Evolutionary conservation across 2,113 vertebrate species (phyloP).

Genomic region (Chitala chitala): DNA sequence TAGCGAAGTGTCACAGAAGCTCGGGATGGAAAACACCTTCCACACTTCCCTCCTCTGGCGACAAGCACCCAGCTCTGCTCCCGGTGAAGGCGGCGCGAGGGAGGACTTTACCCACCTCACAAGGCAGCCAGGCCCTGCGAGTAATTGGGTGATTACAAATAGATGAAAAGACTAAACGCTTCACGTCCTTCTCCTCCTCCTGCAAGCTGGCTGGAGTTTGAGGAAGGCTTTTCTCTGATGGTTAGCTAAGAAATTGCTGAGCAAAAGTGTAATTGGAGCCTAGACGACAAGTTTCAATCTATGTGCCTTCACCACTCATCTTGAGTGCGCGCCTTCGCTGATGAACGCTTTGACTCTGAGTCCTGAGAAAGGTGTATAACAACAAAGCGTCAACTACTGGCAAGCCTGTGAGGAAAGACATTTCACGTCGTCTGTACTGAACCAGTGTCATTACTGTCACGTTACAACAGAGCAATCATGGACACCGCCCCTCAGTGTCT

Average conservation of each 20-base stretch:
- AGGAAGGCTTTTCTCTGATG: neutral
- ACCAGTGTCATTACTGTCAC: neutral
- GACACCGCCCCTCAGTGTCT: neutral
- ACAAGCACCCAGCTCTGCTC: constrained; percentile 16
- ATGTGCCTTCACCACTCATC: no score
- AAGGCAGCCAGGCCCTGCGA: constrained; percentile 25
- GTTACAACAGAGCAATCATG: neutral
- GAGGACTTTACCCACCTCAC: constrained; percentile 6
- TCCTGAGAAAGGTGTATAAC: neutral
- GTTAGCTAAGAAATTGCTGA: neutral
- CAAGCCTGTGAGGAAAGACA: neutral
- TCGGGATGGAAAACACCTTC: constrained; percentile 52
- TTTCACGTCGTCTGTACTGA: neutral
- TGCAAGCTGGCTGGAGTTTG: constrained; percentile 25
- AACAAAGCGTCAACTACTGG: neutral
- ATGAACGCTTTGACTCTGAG: neutral
- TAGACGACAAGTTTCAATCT: neutral
- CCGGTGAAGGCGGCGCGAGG: neutral
- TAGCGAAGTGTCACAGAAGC: constrained; percentile 53
- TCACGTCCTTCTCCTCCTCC: constrained; percentile 31
- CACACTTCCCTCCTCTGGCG: constrained; percentile 28
- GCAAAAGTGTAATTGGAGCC: constrained; percentile 43
- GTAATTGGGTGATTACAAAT: constrained; percentile 43
- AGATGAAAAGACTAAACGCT: constrained; percentile 47
- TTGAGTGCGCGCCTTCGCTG: no score